Percentiles rank a stretch among this genome's conserved stretches.
Conservation (phyloP, 2,888 invertebrate species). For the Pterostichus madidus region DNA sequence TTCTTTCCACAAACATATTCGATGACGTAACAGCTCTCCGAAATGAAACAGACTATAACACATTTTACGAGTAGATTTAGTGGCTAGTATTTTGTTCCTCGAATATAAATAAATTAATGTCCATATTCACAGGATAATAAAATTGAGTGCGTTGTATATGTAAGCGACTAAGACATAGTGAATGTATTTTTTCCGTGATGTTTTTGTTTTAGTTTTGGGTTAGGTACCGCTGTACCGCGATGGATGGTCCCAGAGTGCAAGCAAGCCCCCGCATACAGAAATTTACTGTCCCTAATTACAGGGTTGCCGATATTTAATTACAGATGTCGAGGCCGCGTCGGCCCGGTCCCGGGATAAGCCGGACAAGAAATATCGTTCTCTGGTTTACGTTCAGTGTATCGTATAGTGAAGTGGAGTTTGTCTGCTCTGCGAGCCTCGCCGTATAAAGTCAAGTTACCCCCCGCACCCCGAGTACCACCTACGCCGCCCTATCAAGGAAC, state of each 20-base stretch:
- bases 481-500: slow-evolving; percentile 17
- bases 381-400: background rate
- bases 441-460: background rate
- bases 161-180: too few species aligned
- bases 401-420: slow-evolving; percentile 17
- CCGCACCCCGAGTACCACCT: background rate
- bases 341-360: slow-evolving; percentile 67
- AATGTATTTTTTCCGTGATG: slow-evolving; percentile 10
- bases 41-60: too few species aligned
- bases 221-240: slow-evolving; percentile 32
- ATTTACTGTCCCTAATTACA: slow-evolving; percentile 93
- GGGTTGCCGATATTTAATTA: slow-evolving; percentile 90
- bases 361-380: slow-evolving; percentile 68
- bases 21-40: too few species aligned
- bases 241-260: slow-evolving; percentile 65
- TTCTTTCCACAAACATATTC: too few species aligned
- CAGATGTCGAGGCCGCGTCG: slow-evolving; percentile 80
- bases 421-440: too few species aligned
- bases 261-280: slow-evolving; percentile 83
- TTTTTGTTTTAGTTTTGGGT: slow-evolving; percentile 54
- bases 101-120: too few species aligned
- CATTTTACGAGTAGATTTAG: too few species aligned
- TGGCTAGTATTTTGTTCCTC: too few species aligned
- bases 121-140: background rate
- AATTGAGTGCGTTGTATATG: background rate